phyloP scores from a whole-genome alignment of 1,140 invertebrate genomes.

The Bombus affinis region DNA sequence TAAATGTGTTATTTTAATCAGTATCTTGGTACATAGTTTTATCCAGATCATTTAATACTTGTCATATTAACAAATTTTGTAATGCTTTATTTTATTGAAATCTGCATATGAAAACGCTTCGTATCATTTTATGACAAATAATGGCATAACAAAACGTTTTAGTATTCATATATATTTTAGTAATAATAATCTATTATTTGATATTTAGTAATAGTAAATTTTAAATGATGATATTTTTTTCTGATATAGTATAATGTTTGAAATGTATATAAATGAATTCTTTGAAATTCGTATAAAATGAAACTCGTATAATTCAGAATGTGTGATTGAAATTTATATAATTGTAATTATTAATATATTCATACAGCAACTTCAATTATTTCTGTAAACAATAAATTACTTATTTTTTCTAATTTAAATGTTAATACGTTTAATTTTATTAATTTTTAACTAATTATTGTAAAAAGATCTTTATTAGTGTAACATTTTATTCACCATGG shows the following conservation, averaged over 20 bases:
- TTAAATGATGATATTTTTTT: background rate
- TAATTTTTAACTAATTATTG: background rate
- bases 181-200: background rate
- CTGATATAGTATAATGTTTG: too few relatives aligned
- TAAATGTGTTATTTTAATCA: background rate
- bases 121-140: background rate
- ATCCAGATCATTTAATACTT: background rate
- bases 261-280: background rate
- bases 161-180: background rate
- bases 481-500: constrained; percentile 58
- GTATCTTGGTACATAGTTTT: background rate
- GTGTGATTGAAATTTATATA: background rate
- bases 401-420: background rate
- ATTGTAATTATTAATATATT: background rate
- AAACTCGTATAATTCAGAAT: background rate
- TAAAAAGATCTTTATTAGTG: constrained; percentile 22
- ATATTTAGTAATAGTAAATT: background rate
- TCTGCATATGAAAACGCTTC: background rate
- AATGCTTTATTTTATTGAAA: background rate
- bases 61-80: background rate
- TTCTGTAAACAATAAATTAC: background rate
- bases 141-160: too few relatives aligned
- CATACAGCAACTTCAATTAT: background rate
- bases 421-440: background rate
- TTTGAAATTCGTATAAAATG: background rate